phyloP scores from a whole-genome alignment of 2,797 vertebrate genomes.

The Rhinatrema bivittatum region DNA sequence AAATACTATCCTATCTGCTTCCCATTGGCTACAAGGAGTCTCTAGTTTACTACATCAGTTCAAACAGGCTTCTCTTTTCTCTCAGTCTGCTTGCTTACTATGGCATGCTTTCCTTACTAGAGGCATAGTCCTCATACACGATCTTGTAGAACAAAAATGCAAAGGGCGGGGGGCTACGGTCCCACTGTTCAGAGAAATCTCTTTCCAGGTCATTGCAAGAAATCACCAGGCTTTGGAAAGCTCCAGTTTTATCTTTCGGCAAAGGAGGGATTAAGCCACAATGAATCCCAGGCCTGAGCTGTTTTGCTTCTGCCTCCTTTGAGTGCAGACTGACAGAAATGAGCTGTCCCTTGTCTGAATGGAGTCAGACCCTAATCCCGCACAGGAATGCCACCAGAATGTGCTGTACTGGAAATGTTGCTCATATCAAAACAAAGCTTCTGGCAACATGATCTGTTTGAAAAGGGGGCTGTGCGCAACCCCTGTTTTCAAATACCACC shows the following conservation, averaged over 20 bases:
- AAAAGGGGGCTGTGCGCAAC: conserved; percentile 26
- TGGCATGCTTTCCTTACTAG: conserved; percentile 40
- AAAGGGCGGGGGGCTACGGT: conserved; percentile 45
- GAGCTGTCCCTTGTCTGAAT: conserved; percentile 37
- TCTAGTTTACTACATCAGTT: conserved; percentile 17
- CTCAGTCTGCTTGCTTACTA: conserved; percentile 31
- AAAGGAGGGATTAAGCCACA: conserved; percentile 47
- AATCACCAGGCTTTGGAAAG: conserved; percentile 43
- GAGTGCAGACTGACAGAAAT: conserved; percentile 41
- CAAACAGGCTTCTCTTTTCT: conserved; percentile 37
- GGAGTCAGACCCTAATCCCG: conserved; percentile 49
- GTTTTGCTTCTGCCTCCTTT: conserved; percentile 38
- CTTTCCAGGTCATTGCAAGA: conserved; percentile 51
- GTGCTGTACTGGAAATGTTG: conserved; percentile 50
- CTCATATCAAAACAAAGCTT: conserved; percentile 43
- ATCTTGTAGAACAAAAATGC: conserved; percentile 44
- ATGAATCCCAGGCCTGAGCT: conserved; percentile 43
- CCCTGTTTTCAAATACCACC: conserved; percentile 39
- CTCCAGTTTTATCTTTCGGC: conserved; percentile 49
- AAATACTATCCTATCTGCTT: too few species aligned
- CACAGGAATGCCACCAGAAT: conserved; percentile 41
- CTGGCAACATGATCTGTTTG: conserved; percentile 41
- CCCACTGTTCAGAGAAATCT: conserved; percentile 41
- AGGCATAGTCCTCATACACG: conserved; percentile 37
- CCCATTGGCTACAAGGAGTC: conserved; percentile 14